Percentiles rank a stretch among this genome's conserved stretches.
Conservation (phyloP, 2,113 vertebrate genomes). For the Fregata magnificens region DNA sequence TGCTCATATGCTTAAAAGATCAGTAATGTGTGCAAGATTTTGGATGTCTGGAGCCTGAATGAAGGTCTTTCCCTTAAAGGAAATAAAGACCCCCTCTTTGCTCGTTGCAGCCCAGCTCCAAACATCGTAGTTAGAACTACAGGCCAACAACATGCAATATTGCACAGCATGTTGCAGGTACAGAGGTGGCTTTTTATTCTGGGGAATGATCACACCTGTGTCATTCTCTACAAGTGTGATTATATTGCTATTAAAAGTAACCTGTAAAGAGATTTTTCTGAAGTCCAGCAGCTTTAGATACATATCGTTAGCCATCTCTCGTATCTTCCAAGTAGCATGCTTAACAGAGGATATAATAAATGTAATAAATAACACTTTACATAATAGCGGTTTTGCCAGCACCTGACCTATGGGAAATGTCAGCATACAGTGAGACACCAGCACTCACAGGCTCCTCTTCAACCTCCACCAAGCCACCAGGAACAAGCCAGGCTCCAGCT, state of each 20-base stretch:
- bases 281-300: neutral
- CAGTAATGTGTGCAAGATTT: neutral
- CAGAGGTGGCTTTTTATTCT: neutral
- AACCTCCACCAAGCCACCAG: neutral
- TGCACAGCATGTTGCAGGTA: neutral
- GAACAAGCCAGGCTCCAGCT: neutral
- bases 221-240: neutral
- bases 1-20: neutral
- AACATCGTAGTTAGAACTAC: neutral
- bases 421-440: neutral
- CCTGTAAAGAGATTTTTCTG: neutral
- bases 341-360: neutral
- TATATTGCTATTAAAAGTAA: neutral
- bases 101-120: neutral
- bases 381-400: neutral
- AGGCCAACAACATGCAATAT: neutral
- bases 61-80: neutral
- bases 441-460: neutral
- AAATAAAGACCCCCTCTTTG: neutral
- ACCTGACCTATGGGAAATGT: neutral
- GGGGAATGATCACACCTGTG: neutral
- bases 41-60: neutral
- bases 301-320: neutral
- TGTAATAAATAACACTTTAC: neutral
- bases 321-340: neutral